Evolutionary conservation across 2,888 invertebrate genomes (phyloP).

Genomic region (Lumbricus terrestris): DNA sequence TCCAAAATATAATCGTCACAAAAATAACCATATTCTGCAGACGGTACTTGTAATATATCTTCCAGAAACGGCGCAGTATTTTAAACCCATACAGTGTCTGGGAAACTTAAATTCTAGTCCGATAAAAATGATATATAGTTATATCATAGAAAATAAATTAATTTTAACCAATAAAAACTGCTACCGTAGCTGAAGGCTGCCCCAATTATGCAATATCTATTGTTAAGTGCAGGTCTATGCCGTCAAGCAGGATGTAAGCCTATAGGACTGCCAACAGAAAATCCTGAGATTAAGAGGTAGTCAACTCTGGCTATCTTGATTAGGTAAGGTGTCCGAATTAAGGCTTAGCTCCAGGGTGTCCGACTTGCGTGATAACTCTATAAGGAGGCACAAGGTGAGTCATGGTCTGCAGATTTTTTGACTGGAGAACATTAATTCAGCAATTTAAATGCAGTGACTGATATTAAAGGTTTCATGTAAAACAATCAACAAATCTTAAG

Average conservation of each 20-base stretch:
- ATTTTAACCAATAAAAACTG: neutral
- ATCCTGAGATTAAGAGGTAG: neutral
- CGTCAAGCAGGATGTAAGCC: neutral
- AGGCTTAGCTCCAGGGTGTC: no score
- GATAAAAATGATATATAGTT: neutral
- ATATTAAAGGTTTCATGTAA: neutral
- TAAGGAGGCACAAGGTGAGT: neutral
- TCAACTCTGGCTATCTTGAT: neutral
- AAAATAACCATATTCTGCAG: slow-evolving; percentile 4
- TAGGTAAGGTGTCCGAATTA: no score
- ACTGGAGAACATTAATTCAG: neutral
- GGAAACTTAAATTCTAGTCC: no score
- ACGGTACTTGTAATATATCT: neutral
- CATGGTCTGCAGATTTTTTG: neutral
- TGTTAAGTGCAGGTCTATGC: neutral
- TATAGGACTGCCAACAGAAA: neutral
- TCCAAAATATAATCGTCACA: neutral
- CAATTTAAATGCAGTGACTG: neutral
- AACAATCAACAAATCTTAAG: neutral
- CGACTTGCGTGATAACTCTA: neutral
- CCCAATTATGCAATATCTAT: neutral
- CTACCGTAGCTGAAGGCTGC: neutral
- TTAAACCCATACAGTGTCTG: neutral
- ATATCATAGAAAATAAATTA: neutral
- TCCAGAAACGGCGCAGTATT: neutral